Evolutionary conservation across 2,113 vertebrate species (phyloP).

Genomic region (Ivindomyrus marchei): DNA sequence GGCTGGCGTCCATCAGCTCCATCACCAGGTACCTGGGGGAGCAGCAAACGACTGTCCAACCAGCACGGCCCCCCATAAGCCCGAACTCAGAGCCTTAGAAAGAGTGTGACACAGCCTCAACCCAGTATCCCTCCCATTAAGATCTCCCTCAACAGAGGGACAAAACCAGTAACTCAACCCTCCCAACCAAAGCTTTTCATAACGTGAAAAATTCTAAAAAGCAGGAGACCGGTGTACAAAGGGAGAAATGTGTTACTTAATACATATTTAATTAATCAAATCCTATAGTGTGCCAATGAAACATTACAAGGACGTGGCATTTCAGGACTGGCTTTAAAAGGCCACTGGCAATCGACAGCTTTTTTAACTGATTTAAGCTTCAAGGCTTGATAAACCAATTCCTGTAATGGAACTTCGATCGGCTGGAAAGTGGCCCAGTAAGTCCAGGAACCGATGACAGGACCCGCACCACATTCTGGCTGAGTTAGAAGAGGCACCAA

Average conservation of each 20-base stretch:
- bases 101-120: neutral
- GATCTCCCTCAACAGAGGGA: neutral
- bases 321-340: neutral
- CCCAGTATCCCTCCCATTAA: neutral
- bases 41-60: neutral
- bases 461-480: neutral
- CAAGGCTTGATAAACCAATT: neutral
- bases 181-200: neutral
- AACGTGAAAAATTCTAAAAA: neutral
- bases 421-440: neutral
- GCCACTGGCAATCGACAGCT: neutral
- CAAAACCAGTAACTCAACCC: neutral
- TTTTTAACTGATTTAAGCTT: neutral
- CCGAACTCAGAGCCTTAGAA: neutral
- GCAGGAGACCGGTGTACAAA: neutral
- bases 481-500: neutral
- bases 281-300: neutral
- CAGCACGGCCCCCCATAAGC: neutral
- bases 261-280: neutral
- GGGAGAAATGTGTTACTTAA: neutral
- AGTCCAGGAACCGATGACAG: neutral
- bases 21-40: slow-evolving; percentile 82
- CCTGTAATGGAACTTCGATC: neutral
- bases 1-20: slow-evolving; percentile 95
- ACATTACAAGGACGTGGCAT: neutral